Evolutionary conservation across 2,888 invertebrate species (phyloP).

Genomic region (Eupsilia transversa): DNA sequence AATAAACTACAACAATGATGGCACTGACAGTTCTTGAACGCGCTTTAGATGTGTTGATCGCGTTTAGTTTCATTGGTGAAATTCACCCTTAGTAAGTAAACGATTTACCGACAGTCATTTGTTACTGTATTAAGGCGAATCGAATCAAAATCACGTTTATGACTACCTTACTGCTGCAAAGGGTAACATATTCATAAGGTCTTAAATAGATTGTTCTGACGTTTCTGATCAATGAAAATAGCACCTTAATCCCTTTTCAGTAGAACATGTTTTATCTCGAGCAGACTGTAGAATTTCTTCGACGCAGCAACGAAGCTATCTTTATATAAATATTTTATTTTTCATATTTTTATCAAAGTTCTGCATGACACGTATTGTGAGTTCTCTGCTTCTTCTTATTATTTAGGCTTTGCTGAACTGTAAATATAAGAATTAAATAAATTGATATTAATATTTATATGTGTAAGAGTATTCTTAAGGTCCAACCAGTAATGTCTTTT

Average conservation of each 20-base stretch:
- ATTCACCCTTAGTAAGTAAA: too few relatives aligned
- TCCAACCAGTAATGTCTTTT: conserved; percentile 66
- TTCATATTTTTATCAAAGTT: conserved; percentile 64
- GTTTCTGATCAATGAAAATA: neutral
- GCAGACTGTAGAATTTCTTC: conserved; percentile 70
- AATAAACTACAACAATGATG: neutral
- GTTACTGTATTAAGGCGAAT: neutral
- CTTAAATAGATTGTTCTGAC: neutral
- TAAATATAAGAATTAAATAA: conserved; percentile 62
- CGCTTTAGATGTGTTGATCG: neutral
- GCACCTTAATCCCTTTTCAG: conserved; percentile 55
- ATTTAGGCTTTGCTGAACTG: conserved; percentile 87
- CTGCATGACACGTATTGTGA: conserved; percentile 73
- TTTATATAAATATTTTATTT: conserved; percentile 56
- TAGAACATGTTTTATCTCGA: conserved; percentile 64
- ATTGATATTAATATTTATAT: conserved; percentile 52
- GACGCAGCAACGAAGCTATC: conserved; percentile 63
- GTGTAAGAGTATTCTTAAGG: conserved; percentile 56
- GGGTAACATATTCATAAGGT: neutral
- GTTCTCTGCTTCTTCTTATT: conserved; percentile 86
- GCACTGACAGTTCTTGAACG: neutral
- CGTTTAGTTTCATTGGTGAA: neutral
- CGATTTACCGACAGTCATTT: neutral
- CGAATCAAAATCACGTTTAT: neutral
- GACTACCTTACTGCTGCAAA: neutral